These are phyloP conservation scores for Epinotia demarniana DNA, from an alignment of 2,888 invertebrate genomes.

Conservation along the genomic window DNA sequence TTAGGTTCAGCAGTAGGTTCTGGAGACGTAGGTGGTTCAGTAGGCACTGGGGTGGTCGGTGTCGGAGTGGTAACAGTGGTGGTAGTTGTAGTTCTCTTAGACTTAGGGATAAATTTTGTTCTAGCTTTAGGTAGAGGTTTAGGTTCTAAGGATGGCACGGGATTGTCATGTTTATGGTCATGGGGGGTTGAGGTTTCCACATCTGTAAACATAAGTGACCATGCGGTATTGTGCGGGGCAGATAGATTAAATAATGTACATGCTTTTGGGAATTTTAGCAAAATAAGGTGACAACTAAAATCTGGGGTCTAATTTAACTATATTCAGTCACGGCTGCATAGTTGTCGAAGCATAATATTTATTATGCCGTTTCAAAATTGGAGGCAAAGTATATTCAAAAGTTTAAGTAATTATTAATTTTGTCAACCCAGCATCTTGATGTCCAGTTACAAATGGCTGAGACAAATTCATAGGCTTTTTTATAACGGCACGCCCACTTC, in stretches of 20 bases:
- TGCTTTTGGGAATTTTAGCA: conserved; percentile 49
- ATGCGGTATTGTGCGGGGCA: conserved; percentile 66
- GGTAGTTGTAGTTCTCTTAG: conserved; percentile 47
- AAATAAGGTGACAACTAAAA: neutral
- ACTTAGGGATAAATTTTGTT: conserved; percentile 64
- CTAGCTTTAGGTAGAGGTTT: conserved; percentile 64
- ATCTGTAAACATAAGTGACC: conserved; percentile 80
- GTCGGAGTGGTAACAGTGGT: conserved; percentile 53
- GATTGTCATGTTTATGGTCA: conserved; percentile 55
- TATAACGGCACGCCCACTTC: neutral
- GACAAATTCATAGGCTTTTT: neutral
- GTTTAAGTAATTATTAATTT: neutral
- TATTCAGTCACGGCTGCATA: neutral
- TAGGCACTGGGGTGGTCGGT: conserved; percentile 65
- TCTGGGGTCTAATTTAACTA: neutral
- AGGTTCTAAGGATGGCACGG: conserved; percentile 66
- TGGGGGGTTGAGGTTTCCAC: conserved; percentile 75
- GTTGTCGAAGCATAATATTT: neutral
- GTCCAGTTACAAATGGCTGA: neutral
- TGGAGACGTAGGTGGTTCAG: conserved; percentile 63
- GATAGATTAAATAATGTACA: conserved; percentile 58
- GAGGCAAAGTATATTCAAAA: neutral
- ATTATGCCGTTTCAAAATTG: neutral
- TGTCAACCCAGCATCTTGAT: neutral
- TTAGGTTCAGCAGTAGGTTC: conserved; percentile 55